Base-by-base conservation (phyloP, 1,140 invertebrate genomes). In the Tigriopus japonicus region DNA sequence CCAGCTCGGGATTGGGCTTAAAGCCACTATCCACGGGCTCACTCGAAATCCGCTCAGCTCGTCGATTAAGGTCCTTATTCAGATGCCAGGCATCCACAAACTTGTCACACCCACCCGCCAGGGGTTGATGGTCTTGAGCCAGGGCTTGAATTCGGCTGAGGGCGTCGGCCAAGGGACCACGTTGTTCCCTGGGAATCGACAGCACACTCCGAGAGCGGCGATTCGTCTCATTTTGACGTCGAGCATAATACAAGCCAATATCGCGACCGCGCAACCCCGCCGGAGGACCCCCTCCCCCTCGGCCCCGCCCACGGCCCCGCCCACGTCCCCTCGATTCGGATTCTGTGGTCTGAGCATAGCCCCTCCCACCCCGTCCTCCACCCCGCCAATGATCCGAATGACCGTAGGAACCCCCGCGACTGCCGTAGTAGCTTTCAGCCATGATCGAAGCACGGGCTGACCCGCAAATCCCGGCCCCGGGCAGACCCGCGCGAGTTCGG, bases 171-270 rank as follows among this genome's bases (percentile, higher is more conserved):
- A 5, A n/a, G 14, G 35, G 1, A 6, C 24, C 17, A 6, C 10
- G 21, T 17, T 58, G 6, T 2, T n/a, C 12, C 5, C 28, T 28
- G 9, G 28, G 28, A 1, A 58, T 3, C 3, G 13, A 1, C 3
- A 58, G 17, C 23, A 41, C 28, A 42, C 42, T 41, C 17, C 21
- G 40, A 6, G 23, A n/a, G 3, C 6, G 5, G 10, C 55, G n/a
- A 1, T 17, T 2, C 5, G 23, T 60, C 17, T 51, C 58, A 1
- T 42, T 40, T n/a, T 19, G 15, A 3, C 51, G 45, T 52, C 52
- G 13, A 14, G 59, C 59, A 15, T 62, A 63, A 23, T 42, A 63
- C 28, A 63, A n/a, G 24, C 62, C 62, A 14, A 63, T 52, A 12
- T 59, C 60, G 0, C 61, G 35, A 5, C 62, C 62, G 1, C 62